phyloP scores from a whole-genome alignment of 2,888 invertebrate genomes.

The Siphonodentalium dalli region DNA sequence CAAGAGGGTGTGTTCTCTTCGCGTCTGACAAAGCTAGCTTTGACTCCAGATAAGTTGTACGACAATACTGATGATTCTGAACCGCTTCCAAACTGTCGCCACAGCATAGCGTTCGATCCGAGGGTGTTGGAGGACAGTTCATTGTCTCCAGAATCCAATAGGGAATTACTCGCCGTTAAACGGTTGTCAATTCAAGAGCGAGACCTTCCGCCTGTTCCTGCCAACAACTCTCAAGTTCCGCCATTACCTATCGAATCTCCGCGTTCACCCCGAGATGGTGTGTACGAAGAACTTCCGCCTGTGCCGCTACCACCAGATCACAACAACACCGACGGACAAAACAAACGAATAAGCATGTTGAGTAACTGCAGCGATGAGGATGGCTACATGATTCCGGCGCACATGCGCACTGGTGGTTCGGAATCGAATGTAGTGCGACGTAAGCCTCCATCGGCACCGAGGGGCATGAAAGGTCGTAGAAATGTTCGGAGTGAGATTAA shows the following conservation, averaged over 20 bases:
- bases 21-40: conserved; percentile 43
- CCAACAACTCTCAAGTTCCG: conserved; percentile 13
- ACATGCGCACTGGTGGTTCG: conserved; percentile 9
- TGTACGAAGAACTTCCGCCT: conserved; percentile 52
- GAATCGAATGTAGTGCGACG: conserved; percentile 33
- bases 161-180: too few species aligned
- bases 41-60: too few species aligned
- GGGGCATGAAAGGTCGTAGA: conserved; percentile 30
- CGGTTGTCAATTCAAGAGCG: conserved; percentile 34
- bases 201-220: conserved; percentile 53
- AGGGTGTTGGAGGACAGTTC: too few species aligned
- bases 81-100: too few species aligned
- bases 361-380: conserved; percentile 38
- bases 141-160: too few species aligned
- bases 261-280: conserved; percentile 35
- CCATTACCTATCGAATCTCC: conserved; percentile 13
- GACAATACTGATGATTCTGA: too few species aligned
- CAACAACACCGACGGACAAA: not conserved
- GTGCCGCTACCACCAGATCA: conserved; percentile 43
- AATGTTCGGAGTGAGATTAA: conserved; percentile 35
- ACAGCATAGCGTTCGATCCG: too few species aligned
- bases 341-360: not conserved
- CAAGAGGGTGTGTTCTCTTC: conserved; percentile 53
- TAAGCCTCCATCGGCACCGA: conserved; percentile 43
- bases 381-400: conserved; percentile 52